Evolutionary conservation across 2,113 vertebrate species (phyloP).

Genomic region (Buteo buteo): DNA sequence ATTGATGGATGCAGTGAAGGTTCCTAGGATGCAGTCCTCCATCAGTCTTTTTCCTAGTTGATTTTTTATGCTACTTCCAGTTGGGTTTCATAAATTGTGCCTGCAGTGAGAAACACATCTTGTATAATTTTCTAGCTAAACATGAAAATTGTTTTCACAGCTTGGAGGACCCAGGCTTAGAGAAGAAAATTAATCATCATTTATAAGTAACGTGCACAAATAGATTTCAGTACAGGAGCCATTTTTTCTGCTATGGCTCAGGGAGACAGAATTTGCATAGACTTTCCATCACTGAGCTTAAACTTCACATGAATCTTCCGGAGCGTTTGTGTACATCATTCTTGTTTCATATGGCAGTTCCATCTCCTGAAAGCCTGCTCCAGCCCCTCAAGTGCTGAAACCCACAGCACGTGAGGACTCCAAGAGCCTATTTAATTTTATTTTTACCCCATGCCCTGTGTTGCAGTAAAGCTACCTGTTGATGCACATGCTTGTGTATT

Average conservation of each 20-base stretch:
- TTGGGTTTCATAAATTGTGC: slow-evolving; percentile 23
- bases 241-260: slow-evolving; percentile 6
- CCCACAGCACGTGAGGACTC: neutral
- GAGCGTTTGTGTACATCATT: neutral
- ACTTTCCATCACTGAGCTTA: neutral
- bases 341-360: neutral
- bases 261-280: slow-evolving; percentile 48
- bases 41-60: neutral
- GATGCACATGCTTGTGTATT: neutral
- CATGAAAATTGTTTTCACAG: slow-evolving; percentile 56
- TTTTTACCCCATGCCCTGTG: neutral
- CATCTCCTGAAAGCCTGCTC: neutral
- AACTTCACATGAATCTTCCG: neutral
- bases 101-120: slow-evolving; percentile 6
- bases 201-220: slow-evolving; percentile 1
- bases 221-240: neutral
- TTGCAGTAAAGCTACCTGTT: neutral
- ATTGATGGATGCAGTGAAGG: neutral
- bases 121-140: slow-evolving; percentile 32
- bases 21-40: neutral
- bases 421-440: neutral
- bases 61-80: neutral
- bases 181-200: slow-evolving; percentile 48
- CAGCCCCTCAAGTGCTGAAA: neutral
- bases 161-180: slow-evolving; percentile 31